These are phyloP conservation scores for Trididemnum clinides DNA, from an alignment of 23 tunicate genomes.

Conservation along the genomic window DNA sequence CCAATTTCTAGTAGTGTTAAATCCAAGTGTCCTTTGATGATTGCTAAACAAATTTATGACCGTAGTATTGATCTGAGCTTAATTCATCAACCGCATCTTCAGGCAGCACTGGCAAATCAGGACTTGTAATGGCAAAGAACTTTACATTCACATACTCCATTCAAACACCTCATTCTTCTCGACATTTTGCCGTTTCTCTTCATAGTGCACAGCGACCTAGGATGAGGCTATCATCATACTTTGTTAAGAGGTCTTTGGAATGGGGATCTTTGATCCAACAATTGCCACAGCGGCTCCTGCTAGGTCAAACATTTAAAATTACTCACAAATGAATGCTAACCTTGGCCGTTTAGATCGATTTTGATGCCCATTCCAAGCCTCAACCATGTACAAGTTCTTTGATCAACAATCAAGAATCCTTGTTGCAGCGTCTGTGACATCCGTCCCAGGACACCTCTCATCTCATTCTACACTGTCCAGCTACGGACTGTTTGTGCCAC, in stretches of 20 bases:
- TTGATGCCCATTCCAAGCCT: too few species aligned
- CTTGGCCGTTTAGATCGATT: too few species aligned
- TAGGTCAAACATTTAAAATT: slow-evolving; percentile 19
- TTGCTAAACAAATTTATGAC: slow-evolving; percentile 9
- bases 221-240: too few species aligned
- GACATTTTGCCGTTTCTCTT: background rate
- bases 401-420: too few species aligned
- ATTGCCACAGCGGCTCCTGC: slow-evolving; percentile 43
- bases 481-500: too few species aligned
- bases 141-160: slow-evolving; percentile 4
- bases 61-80: slow-evolving; percentile 42
- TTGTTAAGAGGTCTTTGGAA: too few species aligned
- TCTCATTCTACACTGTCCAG: too few species aligned
- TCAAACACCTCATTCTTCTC: slow-evolving; percentile 33
- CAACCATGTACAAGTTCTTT: too few species aligned
- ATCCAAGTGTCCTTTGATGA: background rate
- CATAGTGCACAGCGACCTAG: too few species aligned
- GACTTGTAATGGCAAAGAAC: slow-evolving; percentile 28
- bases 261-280: slow-evolving; percentile 11
- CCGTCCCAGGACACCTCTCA: too few species aligned
- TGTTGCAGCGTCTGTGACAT: too few species aligned
- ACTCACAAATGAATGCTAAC: slow-evolving; percentile 22
- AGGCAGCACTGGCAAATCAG: background rate
- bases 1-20: slow-evolving; percentile 16
- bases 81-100: slow-evolving; percentile 18